phyloP scores from a whole-genome alignment of 2,113 vertebrate species.

The Malurus alboscapulatus region DNA sequence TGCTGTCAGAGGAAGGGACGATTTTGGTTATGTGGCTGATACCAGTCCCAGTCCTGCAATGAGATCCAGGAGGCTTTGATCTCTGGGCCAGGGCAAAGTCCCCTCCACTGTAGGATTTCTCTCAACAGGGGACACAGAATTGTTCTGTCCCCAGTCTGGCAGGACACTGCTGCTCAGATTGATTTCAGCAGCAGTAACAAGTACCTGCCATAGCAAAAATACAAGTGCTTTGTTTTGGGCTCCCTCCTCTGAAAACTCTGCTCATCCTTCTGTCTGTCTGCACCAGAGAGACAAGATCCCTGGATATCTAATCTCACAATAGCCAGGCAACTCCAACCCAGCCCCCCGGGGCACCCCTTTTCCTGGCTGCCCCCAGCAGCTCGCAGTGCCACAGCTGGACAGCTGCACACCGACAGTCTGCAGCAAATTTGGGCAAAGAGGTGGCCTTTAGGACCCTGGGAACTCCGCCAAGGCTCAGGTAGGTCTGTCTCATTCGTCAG shows the following conservation, averaged over 20 bases:
- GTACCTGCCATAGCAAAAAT: not conserved
- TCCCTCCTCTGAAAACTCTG: not conserved
- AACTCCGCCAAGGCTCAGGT: conserved; percentile 54
- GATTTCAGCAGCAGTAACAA: not conserved
- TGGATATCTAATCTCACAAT: not conserved
- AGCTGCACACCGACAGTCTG: not conserved
- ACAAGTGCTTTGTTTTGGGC: not conserved
- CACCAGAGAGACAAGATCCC: not conserved
- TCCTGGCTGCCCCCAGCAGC: not conserved
- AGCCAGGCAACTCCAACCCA: not conserved
- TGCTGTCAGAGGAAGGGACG: not conserved
- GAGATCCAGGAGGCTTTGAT: not conserved
- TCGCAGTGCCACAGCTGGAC: not conserved
- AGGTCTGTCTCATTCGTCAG: conserved; percentile 60
- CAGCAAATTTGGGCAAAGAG: not conserved
- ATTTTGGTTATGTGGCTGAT: not conserved
- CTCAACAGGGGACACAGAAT: not conserved
- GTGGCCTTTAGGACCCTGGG: conserved; percentile 67
- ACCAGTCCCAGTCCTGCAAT: not conserved
- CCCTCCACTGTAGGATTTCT: not conserved
- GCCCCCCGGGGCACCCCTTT: not conserved
- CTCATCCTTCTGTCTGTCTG: not conserved
- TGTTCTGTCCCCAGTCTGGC: not conserved
- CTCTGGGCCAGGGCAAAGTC: not conserved
- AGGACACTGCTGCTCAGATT: not conserved